phyloP scores from a whole-genome alignment of 2,797 vertebrate species.

The Antrozous pallidus region DNA sequence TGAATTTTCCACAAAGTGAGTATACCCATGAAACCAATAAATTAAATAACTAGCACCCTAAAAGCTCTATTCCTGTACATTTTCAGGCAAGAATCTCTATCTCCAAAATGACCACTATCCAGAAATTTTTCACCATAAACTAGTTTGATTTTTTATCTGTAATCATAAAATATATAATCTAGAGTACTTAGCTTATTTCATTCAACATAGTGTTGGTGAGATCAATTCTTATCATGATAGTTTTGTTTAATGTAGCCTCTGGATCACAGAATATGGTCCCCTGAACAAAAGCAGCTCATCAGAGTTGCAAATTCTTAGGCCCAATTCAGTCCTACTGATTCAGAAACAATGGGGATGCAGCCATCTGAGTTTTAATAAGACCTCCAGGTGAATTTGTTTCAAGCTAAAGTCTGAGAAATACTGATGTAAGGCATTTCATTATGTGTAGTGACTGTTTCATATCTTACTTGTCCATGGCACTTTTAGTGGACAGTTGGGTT shows the following conservation, averaged over 20 bases:
- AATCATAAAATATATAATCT: not conserved
- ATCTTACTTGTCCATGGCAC: not conserved
- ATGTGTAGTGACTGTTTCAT: not conserved
- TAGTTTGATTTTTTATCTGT: not conserved
- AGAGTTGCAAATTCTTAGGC: not conserved
- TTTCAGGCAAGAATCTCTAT: not conserved
- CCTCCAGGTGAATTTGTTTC: not conserved
- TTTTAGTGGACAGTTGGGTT: not conserved
- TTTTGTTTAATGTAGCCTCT: not conserved
- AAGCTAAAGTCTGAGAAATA: not conserved
- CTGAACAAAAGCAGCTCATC: not conserved
- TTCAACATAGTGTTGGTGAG: not conserved
- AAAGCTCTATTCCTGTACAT: not conserved
- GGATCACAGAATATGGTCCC: not conserved
- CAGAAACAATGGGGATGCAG: not conserved
- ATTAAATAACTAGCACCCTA: not conserved
- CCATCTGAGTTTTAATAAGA: not conserved
- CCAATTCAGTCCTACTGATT: not conserved
- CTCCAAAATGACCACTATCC: not conserved
- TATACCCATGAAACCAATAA: not conserved
- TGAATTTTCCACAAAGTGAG: not conserved
- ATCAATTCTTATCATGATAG: not conserved
- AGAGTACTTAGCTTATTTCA: not conserved
- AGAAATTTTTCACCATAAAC: not conserved
- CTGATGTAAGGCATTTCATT: not conserved